Evolutionary conservation across 2,888 invertebrate species (phyloP).

Genomic region (Netelia melanura): DNA sequence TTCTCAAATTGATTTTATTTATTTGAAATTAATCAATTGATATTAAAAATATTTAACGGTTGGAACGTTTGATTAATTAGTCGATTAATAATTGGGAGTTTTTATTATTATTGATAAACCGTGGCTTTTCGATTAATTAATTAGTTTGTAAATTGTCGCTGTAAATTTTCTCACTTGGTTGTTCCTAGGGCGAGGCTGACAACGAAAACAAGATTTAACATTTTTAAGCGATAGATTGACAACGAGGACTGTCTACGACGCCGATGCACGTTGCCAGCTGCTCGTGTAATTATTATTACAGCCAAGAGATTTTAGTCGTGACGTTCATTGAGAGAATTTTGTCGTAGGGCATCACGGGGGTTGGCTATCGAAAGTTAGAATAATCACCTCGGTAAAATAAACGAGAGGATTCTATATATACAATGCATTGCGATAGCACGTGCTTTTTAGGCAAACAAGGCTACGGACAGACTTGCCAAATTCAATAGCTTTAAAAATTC

Average conservation of each 20-base stretch:
- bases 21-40: no score
- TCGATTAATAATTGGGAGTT: no score
- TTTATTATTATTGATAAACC: no score
- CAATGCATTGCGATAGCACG: neutral
- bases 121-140: no score
- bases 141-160: no score
- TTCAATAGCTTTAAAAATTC: neutral
- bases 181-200: neutral
- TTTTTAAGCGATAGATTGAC: neutral
- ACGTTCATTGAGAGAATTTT: slow-evolving; percentile 11
- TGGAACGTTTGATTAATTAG: no score
- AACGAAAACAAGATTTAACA: slow-evolving; percentile 12
- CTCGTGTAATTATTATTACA: slow-evolving; percentile 49
- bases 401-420: slow-evolving; percentile 12
- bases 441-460: neutral
- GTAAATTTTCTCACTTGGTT: neutral
- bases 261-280: slow-evolving; percentile 18
- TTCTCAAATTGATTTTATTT: no score
- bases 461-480: neutral
- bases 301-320: slow-evolving; percentile 21
- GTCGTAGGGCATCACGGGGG: neutral
- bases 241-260: neutral
- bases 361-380: slow-evolving; percentile 12
- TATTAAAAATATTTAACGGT: no score
- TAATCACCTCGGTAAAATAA: neutral